A percentile compares a stretch with the other conserved stretches of the same genome.
These are phyloP conservation scores for Paguma larvata DNA, from an alignment of 2,797 vertebrate genomes.

Conservation along the genomic window DNA sequence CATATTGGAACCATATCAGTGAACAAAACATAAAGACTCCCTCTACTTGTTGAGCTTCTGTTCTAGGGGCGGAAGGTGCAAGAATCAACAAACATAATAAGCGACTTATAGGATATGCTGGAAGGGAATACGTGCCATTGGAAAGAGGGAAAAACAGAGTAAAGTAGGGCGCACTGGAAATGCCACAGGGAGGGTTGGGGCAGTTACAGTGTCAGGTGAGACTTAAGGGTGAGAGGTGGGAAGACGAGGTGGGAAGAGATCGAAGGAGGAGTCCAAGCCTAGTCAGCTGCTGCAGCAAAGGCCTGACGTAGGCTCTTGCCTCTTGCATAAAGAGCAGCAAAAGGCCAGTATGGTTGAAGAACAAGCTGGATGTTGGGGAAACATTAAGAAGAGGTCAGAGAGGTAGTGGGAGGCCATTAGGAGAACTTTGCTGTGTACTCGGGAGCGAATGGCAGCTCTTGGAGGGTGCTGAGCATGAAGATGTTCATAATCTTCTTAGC, in stretches of 20 bases:
- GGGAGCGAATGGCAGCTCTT: not conserved
- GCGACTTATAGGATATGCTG: not conserved
- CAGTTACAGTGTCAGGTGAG: not conserved
- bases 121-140: not conserved
- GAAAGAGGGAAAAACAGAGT: not conserved
- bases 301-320: too few relatives aligned
- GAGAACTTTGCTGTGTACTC: not conserved
- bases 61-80: not conserved
- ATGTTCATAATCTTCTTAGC: not conserved
- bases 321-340: not conserved
- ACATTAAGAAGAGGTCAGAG: not conserved
- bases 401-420: too few relatives aligned
- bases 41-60: not conserved
- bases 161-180: not conserved
- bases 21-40: not conserved
- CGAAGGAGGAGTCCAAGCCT: too few relatives aligned
- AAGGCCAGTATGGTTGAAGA: not conserved
- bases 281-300: not conserved
- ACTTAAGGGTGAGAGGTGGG: too few relatives aligned
- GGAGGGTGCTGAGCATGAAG: not conserved
- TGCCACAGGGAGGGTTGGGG: not conserved
- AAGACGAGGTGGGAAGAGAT: not conserved
- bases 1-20: not conserved
- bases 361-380: not conserved
- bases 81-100: not conserved